Percentiles rank a stretch among this genome's conserved stretches.
Conservation (phyloP, 2,113 vertebrate species). For the Acanthisitta chloris region DNA sequence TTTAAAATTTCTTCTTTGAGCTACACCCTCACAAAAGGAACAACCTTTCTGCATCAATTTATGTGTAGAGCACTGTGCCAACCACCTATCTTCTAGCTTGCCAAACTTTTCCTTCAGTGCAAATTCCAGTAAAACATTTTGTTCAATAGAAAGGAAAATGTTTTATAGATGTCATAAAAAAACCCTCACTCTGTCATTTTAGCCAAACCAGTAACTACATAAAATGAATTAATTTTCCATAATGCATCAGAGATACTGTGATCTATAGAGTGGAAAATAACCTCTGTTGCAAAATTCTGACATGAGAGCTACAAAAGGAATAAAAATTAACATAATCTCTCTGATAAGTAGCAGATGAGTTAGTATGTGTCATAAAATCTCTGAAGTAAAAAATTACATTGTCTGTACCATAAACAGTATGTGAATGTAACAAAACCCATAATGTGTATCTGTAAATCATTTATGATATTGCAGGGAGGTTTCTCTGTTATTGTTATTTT, state of each 20-base stretch:
- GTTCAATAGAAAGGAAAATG: conserved; percentile 32
- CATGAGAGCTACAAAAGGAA: not conserved
- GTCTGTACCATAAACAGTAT: not conserved
- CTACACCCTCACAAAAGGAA: not conserved
- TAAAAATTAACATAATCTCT: not conserved
- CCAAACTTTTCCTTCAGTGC: not conserved
- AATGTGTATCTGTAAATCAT: not conserved
- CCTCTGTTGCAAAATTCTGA: not conserved
- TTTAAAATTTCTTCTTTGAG: not conserved
- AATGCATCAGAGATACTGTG: not conserved
- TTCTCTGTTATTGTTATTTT: not conserved
- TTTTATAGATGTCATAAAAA: conserved; percentile 14
- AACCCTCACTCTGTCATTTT: not conserved
- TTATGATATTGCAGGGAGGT: not conserved
- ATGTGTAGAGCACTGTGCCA: not conserved
- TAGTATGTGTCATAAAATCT: not conserved
- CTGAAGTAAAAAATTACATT: not conserved
- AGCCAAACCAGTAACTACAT: conserved; percentile 51
- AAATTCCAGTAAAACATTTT: conserved; percentile 44
- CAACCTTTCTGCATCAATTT: not conserved
- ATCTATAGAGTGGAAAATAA: not conserved
- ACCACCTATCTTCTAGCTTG: not conserved
- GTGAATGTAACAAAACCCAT: not conserved
- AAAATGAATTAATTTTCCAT: conserved; percentile 41
- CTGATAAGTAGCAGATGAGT: not conserved